Conservation (phyloP, 2,113 vertebrate species). For the Odontophorus gujanensis region DNA sequence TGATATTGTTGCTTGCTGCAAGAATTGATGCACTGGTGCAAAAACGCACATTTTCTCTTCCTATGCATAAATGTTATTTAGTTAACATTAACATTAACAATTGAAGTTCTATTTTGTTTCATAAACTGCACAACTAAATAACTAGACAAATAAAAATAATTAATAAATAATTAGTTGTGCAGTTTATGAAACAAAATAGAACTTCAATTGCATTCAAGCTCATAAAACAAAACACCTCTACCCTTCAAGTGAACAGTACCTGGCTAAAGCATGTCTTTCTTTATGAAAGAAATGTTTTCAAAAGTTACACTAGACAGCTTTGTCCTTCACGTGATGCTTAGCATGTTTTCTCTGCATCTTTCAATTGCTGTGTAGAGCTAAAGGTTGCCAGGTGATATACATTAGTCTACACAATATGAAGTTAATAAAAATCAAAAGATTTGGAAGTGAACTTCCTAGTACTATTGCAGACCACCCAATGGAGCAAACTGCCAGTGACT, state of each 20-base stretch:
- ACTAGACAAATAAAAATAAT: too few relatives aligned
- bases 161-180: too few relatives aligned
- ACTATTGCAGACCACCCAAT: background rate
- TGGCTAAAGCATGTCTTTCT: background rate
- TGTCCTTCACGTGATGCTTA: background rate
- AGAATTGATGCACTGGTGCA: background rate
- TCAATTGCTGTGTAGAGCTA: background rate
- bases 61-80: background rate
- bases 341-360: background rate
- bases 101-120: too few relatives aligned
- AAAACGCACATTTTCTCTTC: background rate
- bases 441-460: background rate
- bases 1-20: background rate
- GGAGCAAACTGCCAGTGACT: background rate
- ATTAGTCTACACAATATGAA: background rate
- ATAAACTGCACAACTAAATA: too few relatives aligned
- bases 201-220: background rate
- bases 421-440: background rate
- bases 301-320: background rate
- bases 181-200: background rate
- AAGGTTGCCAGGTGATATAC: background rate
- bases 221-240: background rate
- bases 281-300: background rate
- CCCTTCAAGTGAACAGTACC: background rate
- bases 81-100: too few relatives aligned